Evolutionary conservation across 2,113 vertebrate species (phyloP).

Genomic region (Cygnus atratus): DNA sequence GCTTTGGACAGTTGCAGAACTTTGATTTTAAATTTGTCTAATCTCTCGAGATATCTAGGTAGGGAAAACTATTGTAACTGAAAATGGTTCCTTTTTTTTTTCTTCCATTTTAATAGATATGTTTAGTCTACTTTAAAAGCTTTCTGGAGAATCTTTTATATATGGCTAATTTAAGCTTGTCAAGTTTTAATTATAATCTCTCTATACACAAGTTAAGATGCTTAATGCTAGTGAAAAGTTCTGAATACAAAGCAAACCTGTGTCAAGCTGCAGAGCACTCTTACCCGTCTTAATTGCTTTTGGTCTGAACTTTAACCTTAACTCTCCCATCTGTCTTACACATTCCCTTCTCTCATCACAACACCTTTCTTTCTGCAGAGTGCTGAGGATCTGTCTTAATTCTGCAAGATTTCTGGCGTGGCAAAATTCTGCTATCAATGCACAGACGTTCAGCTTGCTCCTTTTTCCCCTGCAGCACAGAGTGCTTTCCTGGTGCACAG

Average conservation of each 20-base stretch:
- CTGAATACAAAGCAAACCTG: slow-evolving; percentile 73
- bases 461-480: not conserved
- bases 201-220: slow-evolving; percentile 69
- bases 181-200: slow-evolving; percentile 77
- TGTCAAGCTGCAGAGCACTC: slow-evolving; percentile 69
- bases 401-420: not conserved
- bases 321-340: slow-evolving; percentile 64
- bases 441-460: not conserved
- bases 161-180: slow-evolving; percentile 73
- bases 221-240: slow-evolving; percentile 72
- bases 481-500: fast-evolving
- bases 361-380: slow-evolving; percentile 12
- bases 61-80: slow-evolving; percentile 44
- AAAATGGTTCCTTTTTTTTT: slow-evolving; percentile 35
- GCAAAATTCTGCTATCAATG: not conserved
- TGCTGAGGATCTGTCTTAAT: slow-evolving; percentile 28
- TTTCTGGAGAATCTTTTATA: slow-evolving; percentile 68
- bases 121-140: slow-evolving; percentile 74
- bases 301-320: slow-evolving; percentile 69
- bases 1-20: slow-evolving; percentile 60
- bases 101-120: slow-evolving; percentile 66
- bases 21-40: slow-evolving; percentile 64
- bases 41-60: slow-evolving; percentile 61
- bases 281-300: slow-evolving; percentile 72
- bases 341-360: slow-evolving; percentile 53